phyloP scores from a whole-genome alignment of 2,113 vertebrate species.

The Acanthochromis polyacanthus region DNA sequence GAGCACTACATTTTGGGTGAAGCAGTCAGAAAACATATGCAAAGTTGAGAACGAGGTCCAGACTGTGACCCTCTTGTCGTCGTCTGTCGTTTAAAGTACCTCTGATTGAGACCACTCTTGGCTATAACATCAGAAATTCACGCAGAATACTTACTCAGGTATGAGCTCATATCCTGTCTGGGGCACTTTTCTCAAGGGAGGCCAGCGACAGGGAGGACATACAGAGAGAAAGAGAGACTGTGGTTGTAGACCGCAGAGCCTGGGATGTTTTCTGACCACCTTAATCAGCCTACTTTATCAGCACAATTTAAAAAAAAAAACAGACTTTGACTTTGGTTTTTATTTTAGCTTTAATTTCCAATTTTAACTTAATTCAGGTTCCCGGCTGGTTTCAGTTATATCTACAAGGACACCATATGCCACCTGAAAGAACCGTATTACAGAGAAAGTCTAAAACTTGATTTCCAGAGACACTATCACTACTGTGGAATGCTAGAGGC shows the following conservation, averaged over 20 bases:
- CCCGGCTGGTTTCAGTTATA: slow-evolving; percentile 32
- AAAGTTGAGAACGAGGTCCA: slow-evolving; percentile 40
- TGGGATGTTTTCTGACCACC: slow-evolving; percentile 42
- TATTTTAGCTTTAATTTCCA: slow-evolving; percentile 48
- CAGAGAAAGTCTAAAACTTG: slow-evolving; percentile 44
- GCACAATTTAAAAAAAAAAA: slow-evolving; percentile 48
- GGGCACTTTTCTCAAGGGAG: slow-evolving; percentile 66
- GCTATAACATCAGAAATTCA: slow-evolving; percentile 56
- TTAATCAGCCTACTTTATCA: slow-evolving; percentile 62
- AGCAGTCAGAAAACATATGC: slow-evolving; percentile 45
- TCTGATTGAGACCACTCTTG: slow-evolving; percentile 62
- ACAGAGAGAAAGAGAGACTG: slow-evolving; percentile 65
- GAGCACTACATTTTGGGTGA: slow-evolving; percentile 30
- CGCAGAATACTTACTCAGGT: slow-evolving; percentile 58
- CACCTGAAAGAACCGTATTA: slow-evolving; percentile 24
- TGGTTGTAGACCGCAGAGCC: slow-evolving; percentile 56
- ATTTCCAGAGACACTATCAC: slow-evolving; percentile 48
- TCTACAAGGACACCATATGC: slow-evolving; percentile 16
- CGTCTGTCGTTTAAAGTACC: slow-evolving; percentile 55
- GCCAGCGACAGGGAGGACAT: slow-evolving; percentile 47
- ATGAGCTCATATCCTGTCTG: slow-evolving; percentile 85
- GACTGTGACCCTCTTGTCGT: slow-evolving; percentile 28
- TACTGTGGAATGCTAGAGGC: slow-evolving; percentile 28
- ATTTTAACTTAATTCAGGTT: slow-evolving; percentile 41
- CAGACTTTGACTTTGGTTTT: slow-evolving; percentile 42